Conservation (phyloP, 1,140 invertebrate species). For the Drosophila tsacasi region DNA sequence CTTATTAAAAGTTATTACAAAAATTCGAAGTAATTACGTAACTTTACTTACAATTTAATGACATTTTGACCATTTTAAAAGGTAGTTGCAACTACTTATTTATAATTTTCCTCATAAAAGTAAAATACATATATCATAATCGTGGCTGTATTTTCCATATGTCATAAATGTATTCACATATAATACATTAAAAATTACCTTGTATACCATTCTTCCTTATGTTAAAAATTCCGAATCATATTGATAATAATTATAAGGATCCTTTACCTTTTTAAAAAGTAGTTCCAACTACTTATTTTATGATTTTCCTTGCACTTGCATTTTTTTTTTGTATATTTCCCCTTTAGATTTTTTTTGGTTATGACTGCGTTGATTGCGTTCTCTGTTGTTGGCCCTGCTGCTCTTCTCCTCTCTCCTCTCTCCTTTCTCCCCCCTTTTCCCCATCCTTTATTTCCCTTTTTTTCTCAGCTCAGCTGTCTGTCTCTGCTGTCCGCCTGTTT, state of each 20-base stretch:
- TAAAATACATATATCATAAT: too few species aligned
- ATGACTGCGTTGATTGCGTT: constrained; percentile 50
- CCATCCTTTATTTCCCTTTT: too few species aligned
- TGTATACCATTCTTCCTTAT: too few species aligned
- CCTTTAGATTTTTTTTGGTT: constrained; percentile 8
- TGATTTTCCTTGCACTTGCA: constrained; percentile 25
- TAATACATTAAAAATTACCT: too few species aligned
- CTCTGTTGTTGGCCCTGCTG: constrained; percentile 15
- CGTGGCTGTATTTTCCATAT: too few species aligned
- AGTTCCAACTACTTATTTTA: constrained; percentile 34
- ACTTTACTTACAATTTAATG: not conserved
- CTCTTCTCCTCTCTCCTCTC: not conserved
- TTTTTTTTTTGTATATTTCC: not conserved
- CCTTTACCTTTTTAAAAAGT: not conserved
- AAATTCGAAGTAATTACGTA: not conserved
- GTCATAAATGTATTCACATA: too few species aligned
- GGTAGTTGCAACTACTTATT: too few species aligned
- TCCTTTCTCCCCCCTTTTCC: not conserved
- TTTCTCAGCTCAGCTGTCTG: constrained; percentile 32
- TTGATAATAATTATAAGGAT: not conserved
- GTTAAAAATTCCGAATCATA: too few species aligned
- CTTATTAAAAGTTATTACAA: not conserved
- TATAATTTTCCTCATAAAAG: too few species aligned
- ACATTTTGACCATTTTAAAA: too few species aligned
- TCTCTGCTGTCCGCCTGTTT: constrained; percentile 69